Evolutionary conservation across 2,113 vertebrate species (phyloP).

Genomic region (Xenopus borealis): DNA sequence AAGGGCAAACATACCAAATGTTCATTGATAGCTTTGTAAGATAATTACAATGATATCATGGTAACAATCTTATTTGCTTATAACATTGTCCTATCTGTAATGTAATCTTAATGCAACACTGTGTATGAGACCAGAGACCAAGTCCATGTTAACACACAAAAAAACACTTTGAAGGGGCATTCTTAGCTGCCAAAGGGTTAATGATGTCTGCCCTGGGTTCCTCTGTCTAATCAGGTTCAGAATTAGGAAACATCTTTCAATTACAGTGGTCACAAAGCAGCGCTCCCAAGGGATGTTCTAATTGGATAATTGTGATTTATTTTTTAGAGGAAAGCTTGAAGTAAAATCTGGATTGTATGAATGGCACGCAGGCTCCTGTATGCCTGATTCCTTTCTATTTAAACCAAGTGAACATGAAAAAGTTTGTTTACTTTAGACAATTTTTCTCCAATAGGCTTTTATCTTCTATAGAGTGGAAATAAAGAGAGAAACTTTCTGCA

Average conservation of each 20-base stretch:
- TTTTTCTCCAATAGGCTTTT: too few relatives aligned
- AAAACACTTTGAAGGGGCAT: neutral
- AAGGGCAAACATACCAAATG: too few relatives aligned
- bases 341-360: slow-evolving; percentile 27
- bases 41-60: too few relatives aligned
- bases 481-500: too few relatives aligned
- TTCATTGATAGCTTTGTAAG: too few relatives aligned
- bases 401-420: neutral
- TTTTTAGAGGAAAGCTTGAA: slow-evolving; percentile 24
- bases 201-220: slow-evolving; percentile 17
- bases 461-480: too few relatives aligned
- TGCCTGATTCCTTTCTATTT: neutral
- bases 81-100: too few relatives aligned
- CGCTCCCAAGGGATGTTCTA: slow-evolving; percentile 22
- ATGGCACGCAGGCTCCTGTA: slow-evolving; percentile 16
- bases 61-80: too few relatives aligned
- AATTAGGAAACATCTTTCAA: slow-evolving; percentile 44
- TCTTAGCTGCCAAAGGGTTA: slow-evolving; percentile 25
- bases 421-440: too few relatives aligned
- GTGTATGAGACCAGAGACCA: neutral
- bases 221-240: slow-evolving; percentile 29
- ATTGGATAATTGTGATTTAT: slow-evolving; percentile 46
- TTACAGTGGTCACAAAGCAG: slow-evolving; percentile 36
- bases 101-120: neutral
- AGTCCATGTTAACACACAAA: neutral